Conservation (phyloP, 2,888 invertebrate genomes). For the Mimachlamys varia region DNA sequence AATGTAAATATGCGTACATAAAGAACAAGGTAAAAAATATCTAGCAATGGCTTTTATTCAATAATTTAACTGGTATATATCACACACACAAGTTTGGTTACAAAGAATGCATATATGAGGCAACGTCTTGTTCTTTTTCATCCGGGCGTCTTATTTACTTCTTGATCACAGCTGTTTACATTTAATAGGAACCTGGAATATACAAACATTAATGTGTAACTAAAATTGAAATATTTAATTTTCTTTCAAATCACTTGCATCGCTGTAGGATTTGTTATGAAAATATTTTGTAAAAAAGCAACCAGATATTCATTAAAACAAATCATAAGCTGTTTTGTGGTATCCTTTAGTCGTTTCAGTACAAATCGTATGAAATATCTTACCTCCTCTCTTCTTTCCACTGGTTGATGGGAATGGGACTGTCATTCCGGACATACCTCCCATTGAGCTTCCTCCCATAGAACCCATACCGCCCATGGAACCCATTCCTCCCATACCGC, state of each 20-base stretch:
- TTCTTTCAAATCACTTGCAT: too few relatives aligned
- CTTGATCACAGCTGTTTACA: neutral
- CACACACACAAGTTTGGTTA: neutral
- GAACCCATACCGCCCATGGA: neutral
- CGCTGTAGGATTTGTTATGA: too few relatives aligned
- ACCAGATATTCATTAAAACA: too few relatives aligned
- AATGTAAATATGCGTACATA: too few relatives aligned
- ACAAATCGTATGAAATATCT: neutral
- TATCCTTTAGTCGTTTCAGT: too few relatives aligned
- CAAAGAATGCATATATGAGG: neutral
- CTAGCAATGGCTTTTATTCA: neutral
- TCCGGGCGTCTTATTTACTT: neutral
- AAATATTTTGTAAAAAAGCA: too few relatives aligned
- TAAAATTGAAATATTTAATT: neutral
- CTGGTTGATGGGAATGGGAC: neutral
- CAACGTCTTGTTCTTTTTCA: neutral
- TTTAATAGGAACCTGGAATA: neutral
- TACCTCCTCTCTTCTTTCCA: constrained; percentile 15
- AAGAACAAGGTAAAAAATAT: neutral
- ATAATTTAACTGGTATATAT: constrained; percentile 28
- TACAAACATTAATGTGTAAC: neutral
- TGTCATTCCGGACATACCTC: neutral
- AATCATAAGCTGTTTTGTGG: too few relatives aligned
- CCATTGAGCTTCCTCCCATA: neutral
- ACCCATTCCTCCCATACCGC: neutral